Conservation (phyloP, 2,888 invertebrate genomes). For the Metacarcinus magister region DNA sequence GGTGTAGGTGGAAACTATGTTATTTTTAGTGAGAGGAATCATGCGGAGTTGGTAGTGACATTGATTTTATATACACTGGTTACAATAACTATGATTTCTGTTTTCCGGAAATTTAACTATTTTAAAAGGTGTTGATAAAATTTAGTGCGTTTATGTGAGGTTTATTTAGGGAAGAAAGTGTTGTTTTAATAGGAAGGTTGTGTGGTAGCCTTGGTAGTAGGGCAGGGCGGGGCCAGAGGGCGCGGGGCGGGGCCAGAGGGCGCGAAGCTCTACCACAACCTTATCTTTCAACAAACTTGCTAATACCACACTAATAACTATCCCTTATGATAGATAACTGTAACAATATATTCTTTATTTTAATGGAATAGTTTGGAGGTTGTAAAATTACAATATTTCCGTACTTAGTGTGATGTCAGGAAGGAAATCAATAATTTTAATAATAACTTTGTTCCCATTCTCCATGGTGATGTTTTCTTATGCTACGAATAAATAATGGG, state of each 20-base stretch:
- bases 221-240: constrained; percentile 76
- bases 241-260: constrained; percentile 77
- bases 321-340: background rate
- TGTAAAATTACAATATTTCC: background rate
- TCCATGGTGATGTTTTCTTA: background rate
- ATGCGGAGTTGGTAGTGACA: constrained; percentile 28
- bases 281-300: background rate
- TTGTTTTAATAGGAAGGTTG: background rate
- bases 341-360: background rate
- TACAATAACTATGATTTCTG: background rate
- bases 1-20: background rate
- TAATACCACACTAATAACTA: background rate
- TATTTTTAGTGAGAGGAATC: background rate
- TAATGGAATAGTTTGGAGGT: background rate
- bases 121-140: background rate
- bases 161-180: background rate
- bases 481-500: background rate
- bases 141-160: background rate
- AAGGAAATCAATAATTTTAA: constrained; percentile 28
- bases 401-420: background rate
- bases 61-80: constrained; percentile 45
- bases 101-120: background rate
- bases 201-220: constrained; percentile 69
- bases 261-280: background rate
- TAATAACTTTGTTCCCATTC: background rate